These are phyloP conservation scores for Samia ricini DNA, from an alignment of 1,140 invertebrate genomes.

Conservation along the genomic window DNA sequence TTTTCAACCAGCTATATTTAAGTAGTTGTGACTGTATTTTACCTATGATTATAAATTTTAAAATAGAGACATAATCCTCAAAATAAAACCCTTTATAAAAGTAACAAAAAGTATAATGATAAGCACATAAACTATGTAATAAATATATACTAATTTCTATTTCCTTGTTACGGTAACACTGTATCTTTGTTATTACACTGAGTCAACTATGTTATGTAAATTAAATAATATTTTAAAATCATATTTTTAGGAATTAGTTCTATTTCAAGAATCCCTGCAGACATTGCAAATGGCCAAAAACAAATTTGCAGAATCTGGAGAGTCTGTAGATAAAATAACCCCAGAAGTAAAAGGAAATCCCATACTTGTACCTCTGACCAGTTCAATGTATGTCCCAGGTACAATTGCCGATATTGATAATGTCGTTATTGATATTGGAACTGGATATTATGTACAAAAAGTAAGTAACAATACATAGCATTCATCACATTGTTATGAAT, in stretches of 20 bases:
- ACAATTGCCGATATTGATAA: slow-evolving; percentile 88
- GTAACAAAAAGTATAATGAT: too few relatives aligned
- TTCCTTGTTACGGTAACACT: too few relatives aligned
- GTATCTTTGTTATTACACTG: too few relatives aligned
- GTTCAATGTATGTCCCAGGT: slow-evolving; percentile 97
- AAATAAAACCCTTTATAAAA: too few relatives aligned
- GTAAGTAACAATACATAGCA: slow-evolving; percentile 70
- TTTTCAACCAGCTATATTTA: too few relatives aligned
- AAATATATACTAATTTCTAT: too few relatives aligned
- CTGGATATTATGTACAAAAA: slow-evolving; percentile 96
- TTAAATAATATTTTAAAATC: too few relatives aligned
- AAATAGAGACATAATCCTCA: too few relatives aligned
- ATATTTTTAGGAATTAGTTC: slow-evolving; percentile 90
- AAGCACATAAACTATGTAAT: too few relatives aligned
- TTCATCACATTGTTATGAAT: neutral
- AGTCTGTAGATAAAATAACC: slow-evolving; percentile 89
- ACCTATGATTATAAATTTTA: too few relatives aligned
- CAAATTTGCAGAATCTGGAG: slow-evolving; percentile 93
- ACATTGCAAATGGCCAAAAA: slow-evolving; percentile 93
- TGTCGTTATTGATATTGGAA: slow-evolving; percentile 95
- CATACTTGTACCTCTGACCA: slow-evolving; percentile 93
- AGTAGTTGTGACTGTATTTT: too few relatives aligned
- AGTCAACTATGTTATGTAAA: too few relatives aligned
- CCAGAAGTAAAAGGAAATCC: slow-evolving; percentile 86
- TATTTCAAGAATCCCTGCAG: slow-evolving; percentile 92